Conservation (phyloP, 2,888 invertebrate species). For the Sepiola atlantica region DNA sequence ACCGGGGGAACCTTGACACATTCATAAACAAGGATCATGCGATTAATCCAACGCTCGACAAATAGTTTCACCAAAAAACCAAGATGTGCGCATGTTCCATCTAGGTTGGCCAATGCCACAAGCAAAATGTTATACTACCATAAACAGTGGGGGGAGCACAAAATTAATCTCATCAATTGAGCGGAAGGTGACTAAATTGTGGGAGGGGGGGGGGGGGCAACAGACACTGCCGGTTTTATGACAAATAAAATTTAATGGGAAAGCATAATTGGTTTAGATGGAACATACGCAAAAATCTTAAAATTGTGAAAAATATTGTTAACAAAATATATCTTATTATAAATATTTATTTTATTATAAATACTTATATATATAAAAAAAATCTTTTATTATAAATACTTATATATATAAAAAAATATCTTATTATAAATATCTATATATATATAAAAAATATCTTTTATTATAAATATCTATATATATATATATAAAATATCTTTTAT, state of each 20-base stretch:
- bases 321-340: too few species aligned
- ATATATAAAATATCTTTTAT: too few species aligned
- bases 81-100: constrained; percentile 42
- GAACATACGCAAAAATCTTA: constrained; percentile 39
- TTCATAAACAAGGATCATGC: constrained; percentile 55
- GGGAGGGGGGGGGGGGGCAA: not conserved
- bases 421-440: too few species aligned
- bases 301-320: not conserved
- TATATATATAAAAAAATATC: too few species aligned
- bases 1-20: constrained; percentile 79
- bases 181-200: rapidly evolving
- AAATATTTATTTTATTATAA: too few species aligned
- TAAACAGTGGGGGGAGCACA: not conserved
- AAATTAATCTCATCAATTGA: not conserved
- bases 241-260: not conserved
- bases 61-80: constrained; percentile 46
- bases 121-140: not conserved
- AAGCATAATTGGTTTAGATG: not conserved
- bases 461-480: too few species aligned
- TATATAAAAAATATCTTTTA: too few species aligned
- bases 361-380: too few species aligned
- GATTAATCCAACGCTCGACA: constrained; percentile 51
- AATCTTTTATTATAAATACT: too few species aligned
- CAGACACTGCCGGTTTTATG: not conserved
- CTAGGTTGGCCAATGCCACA: not conserved